phyloP scores from a whole-genome alignment of 1,140 invertebrate species.

The Musca domestica region DNA sequence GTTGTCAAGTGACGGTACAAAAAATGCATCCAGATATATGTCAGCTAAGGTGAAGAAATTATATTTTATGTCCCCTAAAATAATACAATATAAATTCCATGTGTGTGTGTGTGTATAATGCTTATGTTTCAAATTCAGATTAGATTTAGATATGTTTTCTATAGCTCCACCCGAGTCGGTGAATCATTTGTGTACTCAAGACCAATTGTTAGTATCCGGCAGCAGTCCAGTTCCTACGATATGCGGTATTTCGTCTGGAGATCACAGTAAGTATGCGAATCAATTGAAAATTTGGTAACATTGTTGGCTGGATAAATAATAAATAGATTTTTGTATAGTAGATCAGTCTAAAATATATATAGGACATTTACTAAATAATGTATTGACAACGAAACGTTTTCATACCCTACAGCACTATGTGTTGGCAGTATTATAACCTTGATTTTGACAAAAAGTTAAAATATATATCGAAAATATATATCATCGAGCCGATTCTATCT shows the following conservation, averaged over 20 bases:
- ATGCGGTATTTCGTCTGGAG: constrained; percentile 77
- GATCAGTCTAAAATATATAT: no score
- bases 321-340: no score
- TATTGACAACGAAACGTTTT: no score
- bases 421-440: no score
- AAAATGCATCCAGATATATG: constrained; percentile 75
- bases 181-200: constrained; percentile 78
- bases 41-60: constrained; percentile 67
- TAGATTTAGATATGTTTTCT: constrained; percentile 77
- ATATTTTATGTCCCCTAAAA: background rate
- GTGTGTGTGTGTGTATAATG: background rate
- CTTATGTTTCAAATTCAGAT: constrained; percentile 55
- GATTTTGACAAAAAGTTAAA: no score
- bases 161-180: constrained; percentile 68
- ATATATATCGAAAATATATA: no score
- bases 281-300: no score
- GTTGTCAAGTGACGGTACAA: constrained; percentile 77
- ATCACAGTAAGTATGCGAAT: constrained; percentile 77
- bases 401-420: no score
- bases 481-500: no score
- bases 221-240: constrained; percentile 76
- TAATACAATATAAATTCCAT: background rate
- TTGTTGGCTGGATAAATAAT: no score
- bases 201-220: constrained; percentile 81
- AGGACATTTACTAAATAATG: no score